Evolutionary conservation across 37 sponge, comb jelly and placozoan species (phyloP).

Genomic region (Geodia barretti): DNA sequence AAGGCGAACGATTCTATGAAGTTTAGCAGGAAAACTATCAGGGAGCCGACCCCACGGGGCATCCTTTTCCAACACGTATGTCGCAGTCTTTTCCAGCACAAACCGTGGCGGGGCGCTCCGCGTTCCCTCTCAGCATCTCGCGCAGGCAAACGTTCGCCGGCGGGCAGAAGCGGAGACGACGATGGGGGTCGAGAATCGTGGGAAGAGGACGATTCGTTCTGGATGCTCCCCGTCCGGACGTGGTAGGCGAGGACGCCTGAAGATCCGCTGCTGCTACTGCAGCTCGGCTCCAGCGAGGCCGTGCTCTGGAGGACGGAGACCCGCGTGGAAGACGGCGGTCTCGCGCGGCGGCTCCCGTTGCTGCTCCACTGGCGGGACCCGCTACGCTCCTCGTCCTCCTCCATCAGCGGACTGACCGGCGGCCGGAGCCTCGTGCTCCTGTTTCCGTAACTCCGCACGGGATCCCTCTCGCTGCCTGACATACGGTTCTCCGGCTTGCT

Average conservation of each 20-base stretch:
- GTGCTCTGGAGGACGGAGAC: background rate
- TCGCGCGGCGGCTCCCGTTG: background rate
- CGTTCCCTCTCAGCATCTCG: too few species aligned
- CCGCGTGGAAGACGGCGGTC: background rate
- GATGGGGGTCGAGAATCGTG: background rate
- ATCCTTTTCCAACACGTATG: background rate
- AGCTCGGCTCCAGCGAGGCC: background rate
- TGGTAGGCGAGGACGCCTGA: background rate
- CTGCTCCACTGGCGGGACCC: background rate
- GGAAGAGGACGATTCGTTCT: background rate
- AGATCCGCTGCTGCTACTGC: background rate
- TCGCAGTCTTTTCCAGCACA: background rate
- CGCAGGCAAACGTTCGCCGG: too few species aligned
- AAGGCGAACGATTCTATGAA: slow-evolving; percentile 8
- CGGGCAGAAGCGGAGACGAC: background rate
- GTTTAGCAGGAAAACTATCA: background rate
- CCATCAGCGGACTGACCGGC: background rate
- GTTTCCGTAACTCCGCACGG: too few species aligned
- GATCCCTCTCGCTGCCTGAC: too few species aligned
- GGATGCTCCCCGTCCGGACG: background rate
- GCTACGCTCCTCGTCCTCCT: too few species aligned
- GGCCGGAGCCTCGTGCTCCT: too few species aligned
- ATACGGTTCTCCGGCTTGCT: too few species aligned
- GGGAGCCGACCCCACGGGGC: slow-evolving; percentile 25
- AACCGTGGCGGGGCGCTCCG: background rate